Percentiles rank a stretch among this genome's conserved stretches.
phyloP scores from a whole-genome alignment of 2,797 vertebrate genomes.

The Rhincodon typus region DNA sequence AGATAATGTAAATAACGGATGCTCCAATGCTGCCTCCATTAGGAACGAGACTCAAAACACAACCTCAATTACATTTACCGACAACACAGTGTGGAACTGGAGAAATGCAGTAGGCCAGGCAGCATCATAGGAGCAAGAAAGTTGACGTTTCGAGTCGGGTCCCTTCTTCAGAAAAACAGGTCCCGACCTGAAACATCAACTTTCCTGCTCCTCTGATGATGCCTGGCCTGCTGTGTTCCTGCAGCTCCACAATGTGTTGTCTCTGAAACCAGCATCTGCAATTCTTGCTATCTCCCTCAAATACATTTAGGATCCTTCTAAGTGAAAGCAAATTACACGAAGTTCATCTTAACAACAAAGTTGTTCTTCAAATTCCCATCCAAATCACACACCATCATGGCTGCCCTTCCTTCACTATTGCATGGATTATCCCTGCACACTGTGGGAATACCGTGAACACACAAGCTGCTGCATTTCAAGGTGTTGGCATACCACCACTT shows the following conservation, averaged over 20 bases:
- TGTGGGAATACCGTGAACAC: not conserved
- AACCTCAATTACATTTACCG: not conserved
- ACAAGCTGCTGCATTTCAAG: not conserved
- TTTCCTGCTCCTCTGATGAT: too few species aligned
- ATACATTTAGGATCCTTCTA: not conserved
- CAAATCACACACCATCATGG: not conserved
- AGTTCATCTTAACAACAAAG: not conserved
- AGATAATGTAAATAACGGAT: not conserved
- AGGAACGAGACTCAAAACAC: not conserved
- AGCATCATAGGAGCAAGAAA: too few species aligned
- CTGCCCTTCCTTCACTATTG: not conserved
- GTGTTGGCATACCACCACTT: not conserved
- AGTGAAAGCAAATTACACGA: not conserved
- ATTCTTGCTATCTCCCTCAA: not conserved
- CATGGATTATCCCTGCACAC: not conserved
- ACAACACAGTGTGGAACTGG: too few species aligned
- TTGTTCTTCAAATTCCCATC: not conserved
- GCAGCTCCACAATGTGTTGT: too few species aligned
- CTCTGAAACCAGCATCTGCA: too few species aligned
- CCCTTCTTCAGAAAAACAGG: too few species aligned
- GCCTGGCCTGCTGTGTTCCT: too few species aligned
- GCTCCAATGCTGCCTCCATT: not conserved
- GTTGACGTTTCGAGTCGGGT: too few species aligned
- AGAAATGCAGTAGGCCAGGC: too few species aligned
- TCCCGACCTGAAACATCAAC: too few species aligned